Evolutionary conservation across 2,797 vertebrate genomes (phyloP), one percentile per base, ranked within the genome.

Genomic region (Kryptolebias ocellatus): DNA sequence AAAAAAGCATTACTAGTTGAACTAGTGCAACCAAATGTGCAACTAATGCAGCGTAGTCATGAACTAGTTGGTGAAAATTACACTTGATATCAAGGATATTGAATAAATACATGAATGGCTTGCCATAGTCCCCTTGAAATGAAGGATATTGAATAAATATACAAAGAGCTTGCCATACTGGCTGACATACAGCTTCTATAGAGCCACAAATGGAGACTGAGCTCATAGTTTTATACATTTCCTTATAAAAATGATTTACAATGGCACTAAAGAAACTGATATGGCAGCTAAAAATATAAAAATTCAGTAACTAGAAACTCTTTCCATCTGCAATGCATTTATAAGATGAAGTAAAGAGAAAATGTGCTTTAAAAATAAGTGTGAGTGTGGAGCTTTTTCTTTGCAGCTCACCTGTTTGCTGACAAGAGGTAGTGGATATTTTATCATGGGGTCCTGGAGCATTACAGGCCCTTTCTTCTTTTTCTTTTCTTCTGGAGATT

Each of bases 401-500:
- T 0, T 57, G 56, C 27, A 17, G 20, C 46, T 3, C 42, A 90
- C 91, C 87, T 90, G 78, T 79, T 90, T 92, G 15, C 78, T n/a
- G 14, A 85, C 24, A 0, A 91, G 88, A 6, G 70, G 64, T 5
- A 92, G 88, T 12, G 89, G 47, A 68, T 89, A 90, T 83, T 92
- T 92, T 62, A 83, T 50, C 0, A 12, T 46, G 0, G 86, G 55
- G 45, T 91, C 89, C 58, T 87, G 78, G 54, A 92, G 81, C 28
- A 88, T 89, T 34, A 88, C 50, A 0, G 74, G 88, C 5, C 53
- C 59, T 47, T 73, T 83, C 63, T 74, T 83, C 63, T 74, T 83
- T 57, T 71, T 83, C 52, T 85, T 84, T 67, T 55, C 58, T 55
- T 52, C 80, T 49, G 58, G 20, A 50, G 67, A 79, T 5, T 66